These are phyloP conservation scores for Eufriesea mexicana DNA, from an alignment of 1,140 invertebrate species.

Conservation along the genomic window DNA sequence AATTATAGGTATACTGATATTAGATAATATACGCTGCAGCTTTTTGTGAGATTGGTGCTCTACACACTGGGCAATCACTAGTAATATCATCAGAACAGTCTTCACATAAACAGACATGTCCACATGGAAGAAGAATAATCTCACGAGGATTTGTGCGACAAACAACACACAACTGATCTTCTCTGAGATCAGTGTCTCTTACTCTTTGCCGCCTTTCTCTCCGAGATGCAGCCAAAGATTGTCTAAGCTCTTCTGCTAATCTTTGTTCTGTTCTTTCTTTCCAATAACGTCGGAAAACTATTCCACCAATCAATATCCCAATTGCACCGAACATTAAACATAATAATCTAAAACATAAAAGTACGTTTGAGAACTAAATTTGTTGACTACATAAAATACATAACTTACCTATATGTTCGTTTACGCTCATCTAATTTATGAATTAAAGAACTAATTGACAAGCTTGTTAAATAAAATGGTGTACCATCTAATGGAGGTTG, in stretches of 20 bases:
- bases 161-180: conserved; percentile 89
- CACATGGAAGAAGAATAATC: conserved; percentile 91
- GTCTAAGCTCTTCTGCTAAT: conserved; percentile 83
- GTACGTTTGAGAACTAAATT: not conserved
- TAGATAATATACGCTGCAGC: conserved; percentile 86
- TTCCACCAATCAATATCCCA: conserved; percentile 85
- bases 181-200: conserved; percentile 84
- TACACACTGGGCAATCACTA: conserved; percentile 88
- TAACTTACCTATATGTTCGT: conserved; percentile 83
- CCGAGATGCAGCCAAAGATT: conserved; percentile 85
- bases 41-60: conserved; percentile 85
- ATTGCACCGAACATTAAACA: conserved; percentile 87
- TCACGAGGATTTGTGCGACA: conserved; percentile 89
- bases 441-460: conserved; percentile 86
- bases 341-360: conserved; percentile 81
- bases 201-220: conserved; percentile 85
- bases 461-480: conserved; percentile 88
- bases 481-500: conserved; percentile 87
- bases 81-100: conserved; percentile 89
- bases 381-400: not conserved
- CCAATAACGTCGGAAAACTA: conserved; percentile 86
- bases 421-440: conserved; percentile 87
- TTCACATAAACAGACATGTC: conserved; percentile 92
- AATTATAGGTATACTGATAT: conserved; percentile 1
- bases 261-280: conserved; percentile 82